Evolutionary conservation across 30 jellyfish, hydroid and myxozoan species (phyloP).

Genomic region (Mastigias papua): DNA sequence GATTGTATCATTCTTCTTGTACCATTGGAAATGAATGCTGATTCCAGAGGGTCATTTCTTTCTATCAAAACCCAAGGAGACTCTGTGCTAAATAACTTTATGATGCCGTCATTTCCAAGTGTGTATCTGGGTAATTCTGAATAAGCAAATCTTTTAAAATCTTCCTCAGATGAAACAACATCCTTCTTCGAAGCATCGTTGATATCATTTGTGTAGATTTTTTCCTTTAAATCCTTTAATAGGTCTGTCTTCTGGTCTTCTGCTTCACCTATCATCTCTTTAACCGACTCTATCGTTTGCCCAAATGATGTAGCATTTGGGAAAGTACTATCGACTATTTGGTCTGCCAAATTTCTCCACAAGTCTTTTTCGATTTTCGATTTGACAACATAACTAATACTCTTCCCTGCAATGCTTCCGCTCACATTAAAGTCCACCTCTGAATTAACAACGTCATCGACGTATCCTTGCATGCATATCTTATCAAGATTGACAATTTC

Average conservation of each 20-base stretch:
- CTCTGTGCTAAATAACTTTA: conserved; percentile 73
- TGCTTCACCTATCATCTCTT: conserved; percentile 62
- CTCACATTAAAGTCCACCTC: conserved; percentile 47
- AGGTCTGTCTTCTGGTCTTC: conserved; percentile 64
- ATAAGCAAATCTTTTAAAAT: conserved; percentile 74
- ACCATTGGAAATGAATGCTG: conserved; percentile 30
- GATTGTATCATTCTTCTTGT: conserved; percentile 21
- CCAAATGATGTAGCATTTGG: conserved; percentile 75
- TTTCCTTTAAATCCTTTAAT: conserved; percentile 16
- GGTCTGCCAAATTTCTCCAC: conserved; percentile 73
- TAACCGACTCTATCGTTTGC: conserved; percentile 39
- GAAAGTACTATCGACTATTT: conserved; percentile 53
- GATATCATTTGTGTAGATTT: conserved; percentile 50
- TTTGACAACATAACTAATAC: conserved; percentile 15
- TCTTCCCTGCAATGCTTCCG: conserved; percentile 48
- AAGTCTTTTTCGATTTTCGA: conserved; percentile 71
- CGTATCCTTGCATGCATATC: conserved; percentile 70
- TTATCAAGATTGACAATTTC: conserved; percentile 58
- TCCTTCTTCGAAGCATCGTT: conserved; percentile 58
- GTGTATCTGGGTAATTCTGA: conserved; percentile 87
- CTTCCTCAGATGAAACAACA: conserved; percentile 61
- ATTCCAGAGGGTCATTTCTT: conserved; percentile 77
- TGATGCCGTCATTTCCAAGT: conserved; percentile 83
- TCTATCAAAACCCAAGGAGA: conserved; percentile 84
- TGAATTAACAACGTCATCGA: conserved; percentile 72